These are phyloP conservation scores for Aldrovandia affinis DNA, from an alignment of 2,797 vertebrate species.

Conservation along the genomic window DNA sequence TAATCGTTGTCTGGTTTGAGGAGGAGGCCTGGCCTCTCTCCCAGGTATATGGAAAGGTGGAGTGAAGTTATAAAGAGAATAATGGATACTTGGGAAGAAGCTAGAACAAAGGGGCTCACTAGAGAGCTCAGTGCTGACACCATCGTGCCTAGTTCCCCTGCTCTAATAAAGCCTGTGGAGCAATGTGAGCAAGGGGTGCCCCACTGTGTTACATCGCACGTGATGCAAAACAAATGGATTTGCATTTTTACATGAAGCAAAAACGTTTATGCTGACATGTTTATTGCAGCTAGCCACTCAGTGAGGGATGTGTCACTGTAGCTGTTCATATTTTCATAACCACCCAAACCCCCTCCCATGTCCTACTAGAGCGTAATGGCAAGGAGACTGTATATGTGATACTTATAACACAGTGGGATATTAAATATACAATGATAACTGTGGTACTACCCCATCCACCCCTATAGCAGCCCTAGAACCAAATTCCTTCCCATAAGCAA, in stretches of 20 bases:
- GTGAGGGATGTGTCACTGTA: not conserved
- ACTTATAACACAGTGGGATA: not conserved
- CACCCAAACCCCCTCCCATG: not conserved
- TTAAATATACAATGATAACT: not conserved
- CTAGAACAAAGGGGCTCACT: not conserved
- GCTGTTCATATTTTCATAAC: not conserved
- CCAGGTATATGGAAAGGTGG: not conserved
- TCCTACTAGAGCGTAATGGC: not conserved
- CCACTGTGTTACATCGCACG: not conserved
- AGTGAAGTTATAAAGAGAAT: not conserved
- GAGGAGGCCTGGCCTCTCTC: not conserved
- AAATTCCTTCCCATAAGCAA: too few species aligned
- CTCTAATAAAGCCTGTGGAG: not conserved
- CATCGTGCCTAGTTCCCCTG: not conserved
- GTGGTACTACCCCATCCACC: not conserved
- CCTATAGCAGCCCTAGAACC: not conserved
- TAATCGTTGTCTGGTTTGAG: not conserved
- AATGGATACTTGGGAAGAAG: slow-evolving; percentile 5
- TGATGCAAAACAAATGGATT: not conserved
- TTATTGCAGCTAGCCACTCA: not conserved
- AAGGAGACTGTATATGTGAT: not conserved
- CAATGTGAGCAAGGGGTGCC: not conserved
- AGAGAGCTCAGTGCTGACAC: not conserved
- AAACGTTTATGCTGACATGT: not conserved
- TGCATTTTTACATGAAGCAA: not conserved